These are phyloP conservation scores for Heterotilapia buettikoferi DNA, from an alignment of 2,113 vertebrate genomes.

Conservation along the genomic window DNA sequence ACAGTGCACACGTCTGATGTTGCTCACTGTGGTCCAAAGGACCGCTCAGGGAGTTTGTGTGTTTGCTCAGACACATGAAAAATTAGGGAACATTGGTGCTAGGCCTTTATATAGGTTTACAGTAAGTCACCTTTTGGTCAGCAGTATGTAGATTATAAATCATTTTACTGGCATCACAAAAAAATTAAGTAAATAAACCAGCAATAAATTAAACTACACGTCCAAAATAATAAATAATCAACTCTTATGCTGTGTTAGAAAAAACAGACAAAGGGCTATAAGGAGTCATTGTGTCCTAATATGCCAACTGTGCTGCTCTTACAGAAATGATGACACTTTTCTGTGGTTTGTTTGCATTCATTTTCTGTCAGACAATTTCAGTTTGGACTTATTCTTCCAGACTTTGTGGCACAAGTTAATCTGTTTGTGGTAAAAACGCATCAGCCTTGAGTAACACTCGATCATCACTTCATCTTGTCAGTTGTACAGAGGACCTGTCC, in stretches of 20 bases:
- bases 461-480: neutral
- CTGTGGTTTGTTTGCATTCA: neutral
- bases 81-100: neutral
- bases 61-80: neutral
- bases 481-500: neutral
- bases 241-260: neutral
- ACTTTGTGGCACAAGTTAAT: neutral
- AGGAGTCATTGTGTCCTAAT: neutral
- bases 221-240: neutral
- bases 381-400: neutral
- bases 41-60: neutral
- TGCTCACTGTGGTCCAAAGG: neutral
- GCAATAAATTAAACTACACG: neutral
- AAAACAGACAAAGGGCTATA: neutral
- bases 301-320: neutral
- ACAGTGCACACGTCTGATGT: rapidly evolving
- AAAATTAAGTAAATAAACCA: neutral
- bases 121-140: neutral
- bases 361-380: neutral
- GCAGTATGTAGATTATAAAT: neutral
- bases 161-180: neutral
- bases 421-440: neutral
- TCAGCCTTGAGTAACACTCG: neutral
- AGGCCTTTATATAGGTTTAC: neutral
- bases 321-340: neutral